Conservation (phyloP, 2,888 invertebrate genomes). For the Fragum fragum region DNA sequence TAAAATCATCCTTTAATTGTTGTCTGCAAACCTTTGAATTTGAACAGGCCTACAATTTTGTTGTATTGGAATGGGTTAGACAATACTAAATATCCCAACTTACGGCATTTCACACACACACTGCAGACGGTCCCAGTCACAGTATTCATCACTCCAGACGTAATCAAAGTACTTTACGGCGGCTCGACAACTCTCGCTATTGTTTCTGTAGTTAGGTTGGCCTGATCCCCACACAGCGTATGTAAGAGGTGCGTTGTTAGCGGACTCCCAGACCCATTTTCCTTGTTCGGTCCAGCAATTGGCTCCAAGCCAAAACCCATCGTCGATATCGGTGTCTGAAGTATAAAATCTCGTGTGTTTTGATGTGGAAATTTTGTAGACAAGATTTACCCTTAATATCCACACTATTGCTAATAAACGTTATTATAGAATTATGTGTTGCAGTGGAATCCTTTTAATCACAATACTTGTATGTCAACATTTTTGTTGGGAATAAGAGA, state of each 20-base stretch:
- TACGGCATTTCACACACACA: constrained; percentile 52
- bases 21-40: too few relatives aligned
- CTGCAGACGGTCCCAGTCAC: constrained; percentile 34
- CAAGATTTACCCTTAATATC: too few relatives aligned
- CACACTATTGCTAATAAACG: too few relatives aligned
- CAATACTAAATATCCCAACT: constrained; percentile 14
- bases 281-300: constrained; percentile 15
- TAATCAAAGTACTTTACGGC: constrained; percentile 47
- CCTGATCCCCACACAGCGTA: constrained; percentile 23
- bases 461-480: too few relatives aligned
- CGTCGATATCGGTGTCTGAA: constrained; percentile 30
- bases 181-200: constrained; percentile 44
- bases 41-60: too few relatives aligned
- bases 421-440: too few relatives aligned
- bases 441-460: too few relatives aligned
- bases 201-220: constrained; percentile 48
- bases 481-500: too few relatives aligned
- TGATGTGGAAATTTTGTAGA: too few relatives aligned
- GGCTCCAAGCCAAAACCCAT: constrained; percentile 50
- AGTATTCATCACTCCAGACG: constrained; percentile 49
- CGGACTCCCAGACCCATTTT: constrained; percentile 42
- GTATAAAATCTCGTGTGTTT: not conserved
- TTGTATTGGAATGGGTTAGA: too few relatives aligned
- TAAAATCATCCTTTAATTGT: too few relatives aligned
- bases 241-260: not conserved